Base-by-base conservation (phyloP, 2,113 vertebrate species). In the Pogonocichla stellata region DNA sequence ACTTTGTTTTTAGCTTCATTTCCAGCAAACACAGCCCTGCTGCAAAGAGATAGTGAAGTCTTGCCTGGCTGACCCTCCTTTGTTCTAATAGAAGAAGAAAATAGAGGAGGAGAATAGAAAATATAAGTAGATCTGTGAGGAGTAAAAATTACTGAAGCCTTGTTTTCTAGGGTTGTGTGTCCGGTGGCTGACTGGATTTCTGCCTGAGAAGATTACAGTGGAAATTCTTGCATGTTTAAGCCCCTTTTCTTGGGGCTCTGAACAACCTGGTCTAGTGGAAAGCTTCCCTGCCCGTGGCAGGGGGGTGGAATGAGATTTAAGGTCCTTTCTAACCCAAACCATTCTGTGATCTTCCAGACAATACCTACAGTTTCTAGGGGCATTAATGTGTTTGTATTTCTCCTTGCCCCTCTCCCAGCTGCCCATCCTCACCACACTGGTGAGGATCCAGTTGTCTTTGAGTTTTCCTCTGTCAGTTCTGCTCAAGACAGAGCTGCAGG, bases 1-100 rank as follows among this genome's bases (percentile, higher is more conserved):
- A 24, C 60, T 86, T 53, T 48, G 56, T 43, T 93, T 91, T 89
- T 36, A 71, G 57, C 53, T 91, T 58, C 43, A 15, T 56, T 92
- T 89, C 70, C 61, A 80, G 60, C 40, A 91, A 80, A 83, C 51
- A 66, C 56, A 73, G 56, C 61, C 5, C 3, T 60, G 80, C 80
- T 83, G 72, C 47, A 56, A 47, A 64, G 50, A 67, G 75, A 51
- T 24, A 74, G 56, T 1, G 34, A 57, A 82, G 62, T 14, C 45
- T 62, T 38, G 66, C 66, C 53, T 83, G 58, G 45, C 36, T 72
- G 81, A 61, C 26, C n/a, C 45, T 50, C 62, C 43, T 64, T 72
- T 56, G 10, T 85, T 85, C 45, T 72, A 67, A 57, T 9, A 65
- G 25, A 20, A 82, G 33, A 36, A 80, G 43, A 47, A 85, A 89